phyloP scores from a whole-genome alignment of 2,113 vertebrate genomes.

The Neolamprologus modestus region DNA sequence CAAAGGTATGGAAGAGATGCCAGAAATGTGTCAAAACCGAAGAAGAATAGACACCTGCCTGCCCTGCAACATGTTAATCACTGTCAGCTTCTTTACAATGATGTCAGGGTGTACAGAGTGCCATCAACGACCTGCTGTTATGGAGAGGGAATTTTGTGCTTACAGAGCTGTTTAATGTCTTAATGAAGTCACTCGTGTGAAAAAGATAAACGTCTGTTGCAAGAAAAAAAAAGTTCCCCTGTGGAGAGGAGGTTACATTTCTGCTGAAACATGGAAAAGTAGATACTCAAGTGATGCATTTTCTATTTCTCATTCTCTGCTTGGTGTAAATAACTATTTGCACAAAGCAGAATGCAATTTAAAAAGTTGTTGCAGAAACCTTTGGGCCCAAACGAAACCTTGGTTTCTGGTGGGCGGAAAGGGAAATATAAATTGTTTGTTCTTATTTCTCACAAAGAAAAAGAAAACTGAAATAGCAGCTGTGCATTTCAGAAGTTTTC shows the following conservation, averaged over 20 bases:
- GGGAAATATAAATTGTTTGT: neutral
- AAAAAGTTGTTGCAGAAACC: neutral
- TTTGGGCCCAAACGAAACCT: neutral
- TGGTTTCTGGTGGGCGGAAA: neutral
- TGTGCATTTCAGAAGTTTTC: neutral
- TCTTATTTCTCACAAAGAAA: neutral
- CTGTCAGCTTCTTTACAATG: neutral
- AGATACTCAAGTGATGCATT: neutral
- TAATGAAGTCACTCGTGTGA: neutral
- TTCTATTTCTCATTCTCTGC: neutral
- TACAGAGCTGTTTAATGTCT: neutral
- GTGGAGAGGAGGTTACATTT: neutral
- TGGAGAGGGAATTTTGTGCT: neutral
- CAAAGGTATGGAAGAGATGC: constrained; percentile 25
- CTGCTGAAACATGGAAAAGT: neutral
- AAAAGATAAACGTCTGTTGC: neutral
- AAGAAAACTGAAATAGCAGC: neutral
- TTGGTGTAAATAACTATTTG: constrained; percentile 1
- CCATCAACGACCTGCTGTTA: neutral
- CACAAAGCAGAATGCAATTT: neutral
- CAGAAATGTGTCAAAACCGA: constrained; percentile 5
- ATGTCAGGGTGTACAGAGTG: too few species aligned
- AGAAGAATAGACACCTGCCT: neutral
- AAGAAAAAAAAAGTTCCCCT: neutral
- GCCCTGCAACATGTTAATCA: constrained; percentile 1